Evolutionary conservation across 2,113 vertebrate genomes (phyloP), one percentile per base, ranked within the genome.

Genomic region (Seriola rivoliana): DNA sequence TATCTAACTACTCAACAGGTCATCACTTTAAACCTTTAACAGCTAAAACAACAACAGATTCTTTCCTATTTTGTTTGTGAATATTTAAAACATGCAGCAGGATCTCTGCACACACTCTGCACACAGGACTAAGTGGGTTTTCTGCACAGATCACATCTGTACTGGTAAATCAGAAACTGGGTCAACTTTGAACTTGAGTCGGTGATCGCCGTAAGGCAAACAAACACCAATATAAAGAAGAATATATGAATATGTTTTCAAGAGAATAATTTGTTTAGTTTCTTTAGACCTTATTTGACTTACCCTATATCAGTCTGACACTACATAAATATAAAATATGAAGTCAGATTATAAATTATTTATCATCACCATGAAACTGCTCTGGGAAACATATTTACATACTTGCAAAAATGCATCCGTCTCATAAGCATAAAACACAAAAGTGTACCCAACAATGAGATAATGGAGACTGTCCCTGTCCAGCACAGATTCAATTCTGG

Each of bases 231-330:
- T 82, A 87, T 91, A 89, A 88, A 88, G 86, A 91, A 88, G 89
- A 93, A 89, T 88, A 89, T 57, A 92, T 87, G 89, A 93, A 93
- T 89, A 86, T 82, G 82, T 84, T 90, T 84, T 8, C 52, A 78
- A 36, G 55, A 64, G 71, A 66, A 80, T 81, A 36, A 82, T 88
- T 77, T 85, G 78, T 78, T 86, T 62, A 17, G 70, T 75, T 88
- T 82, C 80, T 85, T 80, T n/a, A 71, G 83, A 88, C 78, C 86
- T 73, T 67, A 71, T 79, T 89, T 75, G 72, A 88, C 58, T 83
- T 25, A 79, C 21, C 80, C 77, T 79, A 65, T 78, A 90, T 85
- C 83, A 72, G 74, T 29, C 76, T 62, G 78, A 90, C 78, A 75
- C 44, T 65, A 78, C 80, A 78, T 75, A 67, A 57, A 82, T 81